Evolutionary conservation across 2,888 invertebrate species (phyloP).

Genomic region (Antitype chi): DNA sequence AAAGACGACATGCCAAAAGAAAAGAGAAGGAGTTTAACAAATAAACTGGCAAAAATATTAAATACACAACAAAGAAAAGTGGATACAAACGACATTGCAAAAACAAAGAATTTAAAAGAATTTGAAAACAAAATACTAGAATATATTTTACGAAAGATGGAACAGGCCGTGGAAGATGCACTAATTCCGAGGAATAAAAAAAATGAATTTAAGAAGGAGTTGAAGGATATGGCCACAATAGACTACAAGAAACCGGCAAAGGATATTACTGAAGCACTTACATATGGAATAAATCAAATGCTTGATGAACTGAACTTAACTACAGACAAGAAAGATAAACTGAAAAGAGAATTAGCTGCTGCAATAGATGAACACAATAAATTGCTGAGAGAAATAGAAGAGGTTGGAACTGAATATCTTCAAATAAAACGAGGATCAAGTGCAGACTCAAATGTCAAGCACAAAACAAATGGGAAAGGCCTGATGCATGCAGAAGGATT

Average conservation of each 20-base stretch:
- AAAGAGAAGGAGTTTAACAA: conserved; percentile 10
- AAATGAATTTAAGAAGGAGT: neutral
- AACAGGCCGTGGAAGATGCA: neutral
- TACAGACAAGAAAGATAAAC: conserved; percentile 1
- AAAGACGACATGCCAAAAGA: conserved; percentile 28
- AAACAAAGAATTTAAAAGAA: conserved; percentile 9
- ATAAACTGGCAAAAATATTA: conserved; percentile 28
- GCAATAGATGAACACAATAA: conserved; percentile 13
- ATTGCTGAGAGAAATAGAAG: neutral
- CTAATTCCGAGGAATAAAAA: conserved; percentile 5
- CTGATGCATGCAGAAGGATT: neutral
- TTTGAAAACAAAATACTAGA: neutral
- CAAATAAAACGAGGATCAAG: neutral
- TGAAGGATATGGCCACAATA: conserved; percentile 2
- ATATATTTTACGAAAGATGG: conserved; percentile 6
- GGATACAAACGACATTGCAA: conserved; percentile 42
- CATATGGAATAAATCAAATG: conserved; percentile 18
- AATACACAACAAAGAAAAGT: neutral
- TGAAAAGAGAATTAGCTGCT: conserved; percentile 20
- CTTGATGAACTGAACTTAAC: conserved; percentile 29
- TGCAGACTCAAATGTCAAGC: no score
- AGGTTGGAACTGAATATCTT: neutral
- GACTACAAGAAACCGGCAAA: neutral
- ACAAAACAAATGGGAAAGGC: no score
- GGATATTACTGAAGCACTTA: neutral